Conservation (phyloP, 1,140 invertebrate genomes). For the Zaprionus tsacasi region DNA sequence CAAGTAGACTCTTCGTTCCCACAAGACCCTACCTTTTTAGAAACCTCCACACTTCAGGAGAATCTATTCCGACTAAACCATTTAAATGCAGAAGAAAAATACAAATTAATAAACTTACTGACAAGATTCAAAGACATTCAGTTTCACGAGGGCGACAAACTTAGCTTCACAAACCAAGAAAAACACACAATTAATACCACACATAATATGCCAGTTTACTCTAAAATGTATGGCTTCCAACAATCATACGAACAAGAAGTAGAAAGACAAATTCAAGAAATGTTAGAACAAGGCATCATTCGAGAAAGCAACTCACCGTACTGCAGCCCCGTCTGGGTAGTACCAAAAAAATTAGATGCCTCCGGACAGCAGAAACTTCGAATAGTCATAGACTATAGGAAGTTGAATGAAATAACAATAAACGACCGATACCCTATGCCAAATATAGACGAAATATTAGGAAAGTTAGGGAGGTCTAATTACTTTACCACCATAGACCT, state of each 20-base stretch:
- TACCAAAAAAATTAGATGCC: slow-evolving; percentile 49
- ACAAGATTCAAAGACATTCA: too few relatives aligned
- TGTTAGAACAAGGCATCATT: slow-evolving; percentile 6
- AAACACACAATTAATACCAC: slow-evolving; percentile 1
- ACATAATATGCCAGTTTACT: background rate
- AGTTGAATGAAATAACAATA: slow-evolving; percentile 68
- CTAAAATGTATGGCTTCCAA: background rate
- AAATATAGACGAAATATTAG: slow-evolving; percentile 84
- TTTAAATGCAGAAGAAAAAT: too few relatives aligned
- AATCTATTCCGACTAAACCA: too few relatives aligned
- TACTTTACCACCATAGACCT: slow-evolving; percentile 80
- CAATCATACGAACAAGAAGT: slow-evolving; percentile 5
- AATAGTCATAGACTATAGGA: slow-evolving; percentile 67
- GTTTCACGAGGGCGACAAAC: too few relatives aligned
- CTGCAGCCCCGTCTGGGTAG: slow-evolving; percentile 8
- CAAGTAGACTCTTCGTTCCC: background rate
- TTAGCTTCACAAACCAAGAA: background rate
- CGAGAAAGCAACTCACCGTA: slow-evolving; percentile 2
- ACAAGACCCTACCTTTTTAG: slow-evolving; percentile 5
- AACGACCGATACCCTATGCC: slow-evolving; percentile 85
- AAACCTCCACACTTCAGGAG: background rate
- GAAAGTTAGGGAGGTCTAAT: slow-evolving; percentile 70
- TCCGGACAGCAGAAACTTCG: slow-evolving; percentile 59
- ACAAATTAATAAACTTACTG: too few relatives aligned
- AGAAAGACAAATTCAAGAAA: background rate